These are phyloP conservation scores for Limnephilus marmoratus DNA, from an alignment of 2,888 invertebrate genomes.

Conservation along the genomic window DNA sequence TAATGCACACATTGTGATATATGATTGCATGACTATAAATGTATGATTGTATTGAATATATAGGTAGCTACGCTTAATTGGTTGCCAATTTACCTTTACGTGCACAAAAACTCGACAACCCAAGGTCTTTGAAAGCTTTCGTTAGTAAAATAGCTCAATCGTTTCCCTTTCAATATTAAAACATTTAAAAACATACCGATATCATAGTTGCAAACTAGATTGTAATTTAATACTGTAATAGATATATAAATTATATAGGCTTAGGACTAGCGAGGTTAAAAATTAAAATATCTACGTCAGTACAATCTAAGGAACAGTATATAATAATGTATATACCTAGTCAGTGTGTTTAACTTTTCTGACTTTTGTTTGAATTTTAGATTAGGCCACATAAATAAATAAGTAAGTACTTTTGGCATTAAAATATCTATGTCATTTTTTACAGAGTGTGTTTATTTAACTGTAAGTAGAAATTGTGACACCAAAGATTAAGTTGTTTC, in stretches of 20 bases:
- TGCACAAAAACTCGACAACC: background rate
- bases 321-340: no score
- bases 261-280: no score
- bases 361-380: no score
- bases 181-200: background rate
- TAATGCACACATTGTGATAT: constrained; percentile 8
- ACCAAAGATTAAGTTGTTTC: background rate
- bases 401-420: background rate
- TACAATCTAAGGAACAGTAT: no score
- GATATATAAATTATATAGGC: no score
- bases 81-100: background rate
- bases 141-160: background rate
- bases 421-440: background rate
- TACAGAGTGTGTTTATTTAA: background rate
- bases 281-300: no score
- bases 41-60: background rate
- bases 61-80: background rate
- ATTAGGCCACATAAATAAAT: background rate
- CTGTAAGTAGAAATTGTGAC: background rate
- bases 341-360: no score
- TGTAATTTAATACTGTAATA: background rate
- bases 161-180: background rate
- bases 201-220: background rate
- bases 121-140: constrained; percentile 2
- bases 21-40: background rate